Conservation (phyloP, 2,113 vertebrate species). For the Apteryx owenii region DNA sequence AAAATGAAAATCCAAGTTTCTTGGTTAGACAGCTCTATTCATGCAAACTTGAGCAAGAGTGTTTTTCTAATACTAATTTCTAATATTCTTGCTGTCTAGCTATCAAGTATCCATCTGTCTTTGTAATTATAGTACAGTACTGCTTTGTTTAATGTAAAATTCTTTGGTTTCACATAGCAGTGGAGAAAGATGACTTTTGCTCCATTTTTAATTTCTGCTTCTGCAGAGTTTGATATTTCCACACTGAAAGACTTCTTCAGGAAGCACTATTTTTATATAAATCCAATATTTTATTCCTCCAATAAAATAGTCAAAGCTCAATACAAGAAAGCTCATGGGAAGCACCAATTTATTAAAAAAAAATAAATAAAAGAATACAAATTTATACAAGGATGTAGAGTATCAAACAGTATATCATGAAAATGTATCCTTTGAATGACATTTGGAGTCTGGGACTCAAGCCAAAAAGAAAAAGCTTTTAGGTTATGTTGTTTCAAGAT, state of each 20-base stretch:
- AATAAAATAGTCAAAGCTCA: neutral
- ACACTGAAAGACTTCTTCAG: neutral
- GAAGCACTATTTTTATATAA: conserved; percentile 17
- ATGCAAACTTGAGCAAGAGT: neutral
- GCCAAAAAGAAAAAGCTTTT: conserved; percentile 77
- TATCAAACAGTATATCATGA: conserved; percentile 49
- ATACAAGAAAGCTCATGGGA: neutral
- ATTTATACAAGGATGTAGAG: conserved; percentile 45
- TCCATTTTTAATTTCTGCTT: conserved; percentile 13
- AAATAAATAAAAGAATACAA: neutral
- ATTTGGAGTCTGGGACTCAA: conserved; percentile 69
- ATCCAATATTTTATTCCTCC: neutral
- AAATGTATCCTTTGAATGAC: conserved; percentile 69
- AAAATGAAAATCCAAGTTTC: neutral
- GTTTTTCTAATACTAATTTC: neutral
- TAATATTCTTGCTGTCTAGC: neutral
- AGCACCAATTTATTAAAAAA: neutral
- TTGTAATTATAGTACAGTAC: neutral
- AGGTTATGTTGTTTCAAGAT: conserved; percentile 62
- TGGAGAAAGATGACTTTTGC: neutral
- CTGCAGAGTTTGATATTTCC: neutral
- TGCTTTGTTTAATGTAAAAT: neutral
- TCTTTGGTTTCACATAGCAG: neutral
- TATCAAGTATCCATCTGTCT: conserved; percentile 38
- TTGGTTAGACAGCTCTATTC: neutral